Conservation (phyloP, 2,888 invertebrate species). For the Horisme vitalbata region DNA sequence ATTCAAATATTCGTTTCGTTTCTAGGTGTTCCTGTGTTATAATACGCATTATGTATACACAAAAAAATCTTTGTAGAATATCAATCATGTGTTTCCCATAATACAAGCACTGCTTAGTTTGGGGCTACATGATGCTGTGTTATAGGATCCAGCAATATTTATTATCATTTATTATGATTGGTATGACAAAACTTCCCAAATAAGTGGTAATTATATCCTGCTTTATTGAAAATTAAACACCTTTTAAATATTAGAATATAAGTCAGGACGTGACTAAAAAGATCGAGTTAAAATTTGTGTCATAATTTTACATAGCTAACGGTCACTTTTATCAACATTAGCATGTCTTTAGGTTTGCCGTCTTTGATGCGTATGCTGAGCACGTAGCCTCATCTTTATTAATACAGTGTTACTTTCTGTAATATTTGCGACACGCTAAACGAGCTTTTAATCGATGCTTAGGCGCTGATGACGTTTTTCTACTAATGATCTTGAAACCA, state of each 20-base stretch:
- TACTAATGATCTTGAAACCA: slow-evolving; percentile 43
- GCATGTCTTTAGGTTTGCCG: slow-evolving; percentile 54
- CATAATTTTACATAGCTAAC: slow-evolving; percentile 45
- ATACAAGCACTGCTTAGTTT: too few species aligned
- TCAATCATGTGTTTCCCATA: too few species aligned
- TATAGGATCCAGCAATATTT: too few species aligned
- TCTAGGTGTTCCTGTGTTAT: too few species aligned
- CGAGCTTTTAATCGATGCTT: slow-evolving; percentile 56
- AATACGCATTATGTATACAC: too few species aligned
- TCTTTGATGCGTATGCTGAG: slow-evolving; percentile 52
- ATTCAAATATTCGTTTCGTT: too few species aligned
- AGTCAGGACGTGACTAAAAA: neutral
- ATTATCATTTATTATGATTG: too few species aligned
- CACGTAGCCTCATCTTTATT: slow-evolving; percentile 67
- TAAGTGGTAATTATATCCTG: neutral
- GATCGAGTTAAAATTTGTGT: slow-evolving; percentile 37
- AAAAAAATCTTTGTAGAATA: too few species aligned
- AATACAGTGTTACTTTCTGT: slow-evolving; percentile 55
- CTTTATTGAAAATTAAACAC: neutral
- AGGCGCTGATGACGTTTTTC: slow-evolving; percentile 46
- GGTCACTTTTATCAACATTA: slow-evolving; percentile 57
- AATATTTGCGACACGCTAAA: slow-evolving; percentile 51
- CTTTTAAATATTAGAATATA: too few species aligned
- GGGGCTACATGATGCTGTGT: too few species aligned
- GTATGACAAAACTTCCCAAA: too few species aligned